phyloP scores from a whole-genome alignment of 1,140 invertebrate genomes.

The Triops cancriformis region DNA sequence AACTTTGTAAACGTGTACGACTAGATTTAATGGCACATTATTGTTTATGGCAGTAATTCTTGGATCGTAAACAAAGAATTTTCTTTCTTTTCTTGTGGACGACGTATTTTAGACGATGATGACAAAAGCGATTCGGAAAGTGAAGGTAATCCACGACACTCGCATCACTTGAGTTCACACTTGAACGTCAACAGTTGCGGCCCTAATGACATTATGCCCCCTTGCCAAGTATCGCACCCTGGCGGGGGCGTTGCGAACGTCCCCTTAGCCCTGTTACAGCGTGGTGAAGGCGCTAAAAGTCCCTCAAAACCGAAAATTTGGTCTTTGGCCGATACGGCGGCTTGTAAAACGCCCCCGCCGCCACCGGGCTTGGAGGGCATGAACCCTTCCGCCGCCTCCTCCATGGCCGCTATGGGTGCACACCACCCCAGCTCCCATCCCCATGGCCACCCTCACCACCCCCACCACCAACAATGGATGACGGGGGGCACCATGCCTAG shows the following conservation, averaged over 20 bases:
- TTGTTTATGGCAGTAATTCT: too few species aligned
- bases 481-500: slow-evolving; percentile 23
- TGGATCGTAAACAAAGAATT: neutral
- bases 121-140: neutral
- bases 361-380: slow-evolving; percentile 33
- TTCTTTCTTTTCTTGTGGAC: neutral
- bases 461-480: slow-evolving; percentile 35
- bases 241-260: neutral
- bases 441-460: slow-evolving; percentile 38
- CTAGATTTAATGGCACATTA: too few species aligned
- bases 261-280: neutral
- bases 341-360: slow-evolving; percentile 85
- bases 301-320: slow-evolving; percentile 83
- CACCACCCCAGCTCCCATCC: slow-evolving; percentile 41
- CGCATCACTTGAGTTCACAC: neutral
- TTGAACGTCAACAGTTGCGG: slow-evolving; percentile 1
- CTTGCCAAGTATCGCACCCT: neutral
- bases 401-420: slow-evolving; percentile 32
- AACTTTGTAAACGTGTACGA: too few species aligned
- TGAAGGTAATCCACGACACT: neutral
- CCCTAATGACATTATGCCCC: neutral
- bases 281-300: neutral
- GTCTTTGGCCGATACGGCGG: slow-evolving; percentile 91
- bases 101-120: neutral
- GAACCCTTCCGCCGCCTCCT: slow-evolving; percentile 32